Percentiles rank a stretch among this genome's conserved stretches.
phyloP scores from a whole-genome alignment of 2,888 invertebrate species.

The Lamproptera curius region DNA sequence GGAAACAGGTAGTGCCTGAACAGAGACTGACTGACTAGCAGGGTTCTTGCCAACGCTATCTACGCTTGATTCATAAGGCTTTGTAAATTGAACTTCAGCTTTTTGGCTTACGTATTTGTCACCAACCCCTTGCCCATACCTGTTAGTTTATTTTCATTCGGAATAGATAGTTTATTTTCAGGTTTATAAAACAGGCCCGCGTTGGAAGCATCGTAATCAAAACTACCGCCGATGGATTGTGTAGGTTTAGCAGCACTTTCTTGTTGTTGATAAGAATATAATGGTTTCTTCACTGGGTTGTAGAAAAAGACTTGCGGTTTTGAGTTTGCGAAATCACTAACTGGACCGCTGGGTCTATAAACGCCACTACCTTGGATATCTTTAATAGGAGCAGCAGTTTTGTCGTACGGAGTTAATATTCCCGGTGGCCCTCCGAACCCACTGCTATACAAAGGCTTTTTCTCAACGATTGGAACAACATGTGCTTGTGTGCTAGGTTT shows the following conservation, averaged over 20 bases:
- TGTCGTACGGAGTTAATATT: conserved; percentile 21
- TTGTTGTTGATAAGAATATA: not conserved
- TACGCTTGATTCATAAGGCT: too few relatives aligned
- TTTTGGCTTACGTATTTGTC: not conserved
- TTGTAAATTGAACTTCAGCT: conserved; percentile 6
- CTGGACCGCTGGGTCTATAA: not conserved
- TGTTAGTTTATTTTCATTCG: conserved; percentile 20
- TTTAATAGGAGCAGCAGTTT: conserved; percentile 6
- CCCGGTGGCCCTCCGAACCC: conserved; percentile 41
- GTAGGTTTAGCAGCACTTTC: not conserved
- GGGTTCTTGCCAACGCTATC: not conserved
- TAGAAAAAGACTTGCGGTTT: conserved; percentile 2
- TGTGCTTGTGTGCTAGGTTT: not conserved
- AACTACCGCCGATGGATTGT: conserved; percentile 1
- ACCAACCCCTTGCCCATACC: not conserved
- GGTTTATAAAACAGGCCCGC: conserved; percentile 3
- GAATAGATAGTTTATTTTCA: conserved; percentile 12
- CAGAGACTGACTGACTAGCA: not conserved
- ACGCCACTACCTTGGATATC: not conserved
- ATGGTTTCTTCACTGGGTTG: conserved; percentile 2
- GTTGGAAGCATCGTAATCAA: not conserved
- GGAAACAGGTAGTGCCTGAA: conserved; percentile 1
- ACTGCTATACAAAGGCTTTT: conserved; percentile 39
- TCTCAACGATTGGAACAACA: conserved; percentile 7
- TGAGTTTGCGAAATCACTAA: not conserved